Evolutionary conservation across 2,113 vertebrate genomes (phyloP).

Genomic region (Clarias gariepinus): DNA sequence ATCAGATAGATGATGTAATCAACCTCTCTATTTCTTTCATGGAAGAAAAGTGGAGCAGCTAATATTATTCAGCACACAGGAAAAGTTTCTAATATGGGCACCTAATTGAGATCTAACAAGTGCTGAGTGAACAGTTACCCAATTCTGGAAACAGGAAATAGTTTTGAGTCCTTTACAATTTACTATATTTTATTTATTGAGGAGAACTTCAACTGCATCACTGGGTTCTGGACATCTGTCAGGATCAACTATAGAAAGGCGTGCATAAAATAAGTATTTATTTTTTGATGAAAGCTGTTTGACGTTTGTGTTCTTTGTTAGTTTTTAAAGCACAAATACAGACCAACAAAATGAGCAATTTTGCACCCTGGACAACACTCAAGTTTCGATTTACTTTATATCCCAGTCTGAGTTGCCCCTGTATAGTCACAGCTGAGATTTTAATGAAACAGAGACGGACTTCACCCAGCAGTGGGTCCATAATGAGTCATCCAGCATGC

Average conservation of each 20-base stretch:
- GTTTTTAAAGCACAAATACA: not conserved
- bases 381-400: not conserved
- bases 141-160: not conserved
- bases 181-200: not conserved
- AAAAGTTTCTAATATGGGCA: slow-evolving; percentile 13
- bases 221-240: not conserved
- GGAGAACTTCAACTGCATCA: not conserved
- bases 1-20: not conserved
- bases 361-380: not conserved
- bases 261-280: not conserved
- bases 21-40: not conserved
- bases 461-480: slow-evolving; percentile 18
- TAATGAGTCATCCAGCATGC: slow-evolving; percentile 30
- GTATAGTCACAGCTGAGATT: slow-evolving; percentile 13
- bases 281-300: not conserved
- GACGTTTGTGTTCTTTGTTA: not conserved
- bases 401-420: not conserved
- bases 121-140: not conserved
- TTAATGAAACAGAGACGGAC: slow-evolving; percentile 14
- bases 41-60: slow-evolving; percentile 46
- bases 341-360: not conserved
- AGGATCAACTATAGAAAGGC: not conserved
- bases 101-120: slow-evolving; percentile 26
- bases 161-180: not conserved
- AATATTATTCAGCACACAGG: slow-evolving; percentile 39